Evolutionary conservation across 2,797 vertebrate genomes (phyloP), one percentile per base, ranked within the genome.

Genomic region (Coranthus polyacanthus): DNA sequence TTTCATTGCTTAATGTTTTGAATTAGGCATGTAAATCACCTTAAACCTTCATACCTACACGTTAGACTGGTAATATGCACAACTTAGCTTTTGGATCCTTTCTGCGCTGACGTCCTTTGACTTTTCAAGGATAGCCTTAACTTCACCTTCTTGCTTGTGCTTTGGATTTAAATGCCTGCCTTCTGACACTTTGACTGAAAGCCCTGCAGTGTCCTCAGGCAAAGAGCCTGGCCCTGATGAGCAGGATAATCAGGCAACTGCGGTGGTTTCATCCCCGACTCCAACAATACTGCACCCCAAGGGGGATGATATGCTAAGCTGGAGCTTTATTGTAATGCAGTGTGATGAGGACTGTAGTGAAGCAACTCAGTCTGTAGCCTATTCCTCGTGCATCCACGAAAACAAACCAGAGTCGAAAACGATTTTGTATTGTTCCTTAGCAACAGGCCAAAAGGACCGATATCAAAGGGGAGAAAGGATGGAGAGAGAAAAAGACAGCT

Each of bases 261-360:
- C 18, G 37, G 63, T 61, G 72, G 61, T 79, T 86, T 73, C 72
- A 73, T 83, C 65, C 53, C 71, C 18, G 72, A 76, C 75, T 87
- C 78, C 53, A 68, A 77, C 76, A 79, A 72, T 66, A 65, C 69
- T 22, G 38, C 17, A 2, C 41, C 79, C 62, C 32, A 12, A 55
- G 69, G 80, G 85, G 68, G 58, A 51, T 49, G 74, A 86, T 78
- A 68, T 66, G 72, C 79, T 81, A 64, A 79, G 77, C 75, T 45
- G 65, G 37, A 85, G 80, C 82, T 88, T 87, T 85, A 88, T 86
- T 83, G 68, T 86, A 72, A 83, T 82, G 81, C 81, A 55, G 72
- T 21, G 44, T 64, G 75, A 81, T 85, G 85, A 80, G 57, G 65
- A 76, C 55, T 16, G 58, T 29, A 77, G 75, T 72, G 64, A 75